A percentile compares a stretch with the other conserved stretches of the same genome.
These are phyloP conservation scores for Cirrhinus mrigala DNA, from an alignment of 2,797 vertebrate genomes.

Conservation along the genomic window DNA sequence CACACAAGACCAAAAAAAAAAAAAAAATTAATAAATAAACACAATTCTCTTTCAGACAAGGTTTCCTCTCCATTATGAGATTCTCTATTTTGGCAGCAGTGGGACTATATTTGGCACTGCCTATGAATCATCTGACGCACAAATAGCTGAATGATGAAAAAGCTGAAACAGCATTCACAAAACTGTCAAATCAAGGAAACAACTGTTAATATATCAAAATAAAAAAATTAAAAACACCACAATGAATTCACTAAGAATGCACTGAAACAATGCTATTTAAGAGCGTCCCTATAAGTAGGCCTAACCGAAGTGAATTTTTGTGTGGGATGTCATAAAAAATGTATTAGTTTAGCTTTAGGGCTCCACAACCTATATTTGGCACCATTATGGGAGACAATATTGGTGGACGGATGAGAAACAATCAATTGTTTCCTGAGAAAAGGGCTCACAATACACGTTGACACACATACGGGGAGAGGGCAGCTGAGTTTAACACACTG, in stretches of 20 bases:
- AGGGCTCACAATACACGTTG: slow-evolving; percentile 67
- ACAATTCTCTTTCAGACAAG: slow-evolving; percentile 38
- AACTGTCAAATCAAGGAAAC: not conserved
- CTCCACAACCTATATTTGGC: slow-evolving; percentile 50
- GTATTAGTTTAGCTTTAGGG: slow-evolving; percentile 42
- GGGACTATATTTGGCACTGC: slow-evolving; percentile 45
- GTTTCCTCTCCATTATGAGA: slow-evolving; percentile 10
- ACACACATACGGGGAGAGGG: slow-evolving; percentile 64
- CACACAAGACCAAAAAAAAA: slow-evolving; percentile 46
- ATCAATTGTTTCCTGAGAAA: slow-evolving; percentile 65
- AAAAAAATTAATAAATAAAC: slow-evolving; percentile 34
- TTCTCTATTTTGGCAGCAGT: slow-evolving; percentile 22
- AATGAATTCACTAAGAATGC: not conserved
- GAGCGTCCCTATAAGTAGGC: slow-evolving; percentile 53
- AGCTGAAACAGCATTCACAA: not conserved
- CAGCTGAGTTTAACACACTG: slow-evolving; percentile 62
- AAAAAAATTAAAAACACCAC: not conserved
- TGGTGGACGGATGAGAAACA: slow-evolving; percentile 47
- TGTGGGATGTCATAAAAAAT: slow-evolving; percentile 48
- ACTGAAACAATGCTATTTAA: slow-evolving; percentile 54
- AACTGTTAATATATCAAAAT: not conserved
- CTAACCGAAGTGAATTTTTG: not conserved
- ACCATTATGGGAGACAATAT: slow-evolving; percentile 66
- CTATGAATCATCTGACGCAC: slow-evolving; percentile 38
- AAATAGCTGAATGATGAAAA: slow-evolving; percentile 2